These are phyloP conservation scores for Stegophylla sp. DNA, from an alignment of 2,888 invertebrate genomes.

Conservation along the genomic window DNA sequence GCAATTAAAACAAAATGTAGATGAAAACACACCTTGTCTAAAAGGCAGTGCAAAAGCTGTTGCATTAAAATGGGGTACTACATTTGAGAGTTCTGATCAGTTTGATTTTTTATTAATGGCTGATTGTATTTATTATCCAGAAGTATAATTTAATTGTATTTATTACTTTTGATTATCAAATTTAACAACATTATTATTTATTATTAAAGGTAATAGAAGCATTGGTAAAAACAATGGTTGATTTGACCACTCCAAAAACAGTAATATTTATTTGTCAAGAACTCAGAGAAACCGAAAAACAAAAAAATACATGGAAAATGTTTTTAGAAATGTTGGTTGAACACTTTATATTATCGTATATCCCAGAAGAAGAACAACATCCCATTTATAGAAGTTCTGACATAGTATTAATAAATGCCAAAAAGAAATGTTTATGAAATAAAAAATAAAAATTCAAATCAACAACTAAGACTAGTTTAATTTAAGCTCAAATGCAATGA, in stretches of 20 bases:
- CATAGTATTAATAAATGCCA: constrained; percentile 68
- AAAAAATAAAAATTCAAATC: constrained; percentile 30
- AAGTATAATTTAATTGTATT: constrained; percentile 66
- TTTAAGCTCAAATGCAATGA: constrained; percentile 60
- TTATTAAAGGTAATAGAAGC: constrained; percentile 69
- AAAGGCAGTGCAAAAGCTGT: constrained; percentile 60
- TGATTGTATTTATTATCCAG: constrained; percentile 72
- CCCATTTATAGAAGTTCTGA: constrained; percentile 71
- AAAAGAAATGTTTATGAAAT: constrained; percentile 58
- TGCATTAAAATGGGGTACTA: constrained; percentile 61
- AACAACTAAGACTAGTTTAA: constrained; percentile 30
- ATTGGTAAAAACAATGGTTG: constrained; percentile 70
- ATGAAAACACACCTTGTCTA: constrained; percentile 56
- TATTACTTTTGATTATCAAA: constrained; percentile 28
- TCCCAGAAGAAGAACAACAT: constrained; percentile 71
- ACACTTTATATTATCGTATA: constrained; percentile 62
- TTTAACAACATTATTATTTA: background rate
- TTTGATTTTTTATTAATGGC: constrained; percentile 69
- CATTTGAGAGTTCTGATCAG: constrained; percentile 34
- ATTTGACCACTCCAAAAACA: constrained; percentile 67
- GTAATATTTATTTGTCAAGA: constrained; percentile 74
- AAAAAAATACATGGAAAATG: constrained; percentile 67
- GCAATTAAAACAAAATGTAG: constrained; percentile 61
- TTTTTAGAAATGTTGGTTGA: constrained; percentile 67
- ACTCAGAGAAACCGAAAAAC: constrained; percentile 72